phyloP scores from a whole-genome alignment of 1,140 invertebrate genomes.

The Diorhabda carinulata region DNA sequence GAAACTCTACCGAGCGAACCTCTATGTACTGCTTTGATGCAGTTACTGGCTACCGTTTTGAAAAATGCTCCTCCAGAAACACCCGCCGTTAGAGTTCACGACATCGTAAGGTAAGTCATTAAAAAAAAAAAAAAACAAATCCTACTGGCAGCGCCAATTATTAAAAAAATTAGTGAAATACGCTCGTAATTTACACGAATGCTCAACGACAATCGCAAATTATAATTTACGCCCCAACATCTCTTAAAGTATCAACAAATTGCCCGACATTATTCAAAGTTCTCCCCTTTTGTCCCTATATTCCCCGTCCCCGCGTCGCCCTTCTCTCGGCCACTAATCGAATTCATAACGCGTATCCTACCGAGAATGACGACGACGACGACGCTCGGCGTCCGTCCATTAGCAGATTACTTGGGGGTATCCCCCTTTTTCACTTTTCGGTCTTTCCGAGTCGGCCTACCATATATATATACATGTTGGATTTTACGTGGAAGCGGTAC shows the following conservation, averaged over 20 bases:
- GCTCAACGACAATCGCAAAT: not conserved
- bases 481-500: too few relatives aligned
- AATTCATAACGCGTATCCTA: slow-evolving; percentile 9
- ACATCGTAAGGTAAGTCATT: slow-evolving; percentile 49
- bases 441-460: slow-evolving; percentile 19
- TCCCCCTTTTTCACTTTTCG: slow-evolving; percentile 10
- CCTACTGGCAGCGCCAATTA: not conserved
- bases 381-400: slow-evolving; percentile 6
- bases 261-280: slow-evolving; percentile 2
- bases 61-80: slow-evolving; percentile 40
- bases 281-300: not conserved
- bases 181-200: not conserved
- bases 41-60: slow-evolving; percentile 45
- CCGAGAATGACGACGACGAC: not conserved
- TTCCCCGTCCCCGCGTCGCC: not conserved
- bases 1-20: slow-evolving; percentile 42
- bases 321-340: slow-evolving; percentile 8
- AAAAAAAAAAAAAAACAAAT: not conserved
- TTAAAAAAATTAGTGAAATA: too few relatives aligned
- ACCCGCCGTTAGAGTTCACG: slow-evolving; percentile 44
- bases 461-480: too few relatives aligned
- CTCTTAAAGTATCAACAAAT: slow-evolving; percentile 1
- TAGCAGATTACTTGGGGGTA: slow-evolving; percentile 13
- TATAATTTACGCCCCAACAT: not conserved
- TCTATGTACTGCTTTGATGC: slow-evolving; percentile 48